These are phyloP conservation scores for Brienomyrus longianalis DNA, from an alignment of 2,113 vertebrate genomes.

Conservation along the genomic window DNA sequence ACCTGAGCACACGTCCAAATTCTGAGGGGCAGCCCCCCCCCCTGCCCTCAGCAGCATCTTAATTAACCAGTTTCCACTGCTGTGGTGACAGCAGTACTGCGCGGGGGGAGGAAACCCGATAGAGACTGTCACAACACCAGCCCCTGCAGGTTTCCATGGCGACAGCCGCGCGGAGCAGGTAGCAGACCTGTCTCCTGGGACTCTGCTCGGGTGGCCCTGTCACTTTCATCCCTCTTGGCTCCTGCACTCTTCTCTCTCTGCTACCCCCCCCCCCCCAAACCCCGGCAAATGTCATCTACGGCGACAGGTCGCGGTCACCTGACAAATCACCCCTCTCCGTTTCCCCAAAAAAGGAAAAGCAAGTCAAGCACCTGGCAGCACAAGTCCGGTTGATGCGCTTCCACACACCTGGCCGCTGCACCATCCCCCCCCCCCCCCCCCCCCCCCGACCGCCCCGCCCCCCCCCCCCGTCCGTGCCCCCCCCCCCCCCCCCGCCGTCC, in stretches of 20 bases:
- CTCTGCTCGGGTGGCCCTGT: constrained; percentile 38
- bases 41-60: constrained; percentile 8
- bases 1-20: not conserved
- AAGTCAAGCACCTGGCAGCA: not conserved
- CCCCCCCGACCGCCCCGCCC: too few species aligned
- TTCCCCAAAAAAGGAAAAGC: not conserved
- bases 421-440: not conserved
- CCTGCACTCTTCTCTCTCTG: not conserved
- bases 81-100: constrained; percentile 5
- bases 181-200: constrained; percentile 52
- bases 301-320: not conserved
- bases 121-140: constrained; percentile 47
- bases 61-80: constrained; percentile 16
- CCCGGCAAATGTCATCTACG: not conserved
- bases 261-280: not conserved
- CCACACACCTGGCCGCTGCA: not conserved
- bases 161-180: constrained; percentile 58
- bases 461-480: too few species aligned
- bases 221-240: constrained; percentile 26
- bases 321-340: not conserved
- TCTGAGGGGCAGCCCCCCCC: not conserved
- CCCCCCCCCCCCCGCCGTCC: too few species aligned
- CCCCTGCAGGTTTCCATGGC: constrained; percentile 55
- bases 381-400: not conserved
- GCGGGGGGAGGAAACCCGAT: not conserved